Base-by-base conservation (phyloP, 2,113 vertebrate species). In the Eudyptes chrysolophus region DNA sequence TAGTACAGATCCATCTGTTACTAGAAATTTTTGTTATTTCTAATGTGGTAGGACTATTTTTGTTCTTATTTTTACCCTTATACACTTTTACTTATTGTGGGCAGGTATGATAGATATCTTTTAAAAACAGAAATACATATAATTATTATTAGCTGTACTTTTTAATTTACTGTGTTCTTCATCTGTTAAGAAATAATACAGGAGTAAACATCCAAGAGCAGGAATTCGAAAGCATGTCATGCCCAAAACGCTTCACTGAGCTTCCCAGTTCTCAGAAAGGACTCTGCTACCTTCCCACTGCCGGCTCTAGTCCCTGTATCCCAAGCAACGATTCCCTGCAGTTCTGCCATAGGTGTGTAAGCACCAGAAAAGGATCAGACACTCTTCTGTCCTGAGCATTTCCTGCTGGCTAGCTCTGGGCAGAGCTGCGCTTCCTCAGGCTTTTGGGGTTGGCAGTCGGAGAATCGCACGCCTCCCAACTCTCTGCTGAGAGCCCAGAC, bases 391-490 rank as follows among this genome's bases (percentile, higher is more conserved):
- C 76, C 72, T n/a, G 8, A 61, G 17, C 40, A n/a, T 26, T 69
- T 86, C 71, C 92, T 40, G 10, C 75, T 19, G 65, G 34, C 22
- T 55, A 68, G 52, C n/a, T 60, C 76, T 62, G 40, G 49, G 30
- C 49, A 95, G 58, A 65, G 15, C 25, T 61, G 66, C 17, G 4
- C 54, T 52, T 86, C 44, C 49, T 60, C 44, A 55, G 13, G 29
- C 22, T 48, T 85, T 52, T 40, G 49, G 55, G 55, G 52, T 11
- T 17, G 80, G 54, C 71, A 92, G 21, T 52, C 32, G 51, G 49
- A 72, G 72, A 52, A 49, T 6, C 0, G 0, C 44, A 32, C 16
- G 38, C 27, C 61, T 69, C 69, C 12, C 36, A 62, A 1, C 36
- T 49, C 49, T n/a, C 69, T 75, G 11, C 65, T 38, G 70, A 72